Base-by-base conservation (phyloP, 1,140 invertebrate genomes). In the Drosophila carrolli region DNA sequence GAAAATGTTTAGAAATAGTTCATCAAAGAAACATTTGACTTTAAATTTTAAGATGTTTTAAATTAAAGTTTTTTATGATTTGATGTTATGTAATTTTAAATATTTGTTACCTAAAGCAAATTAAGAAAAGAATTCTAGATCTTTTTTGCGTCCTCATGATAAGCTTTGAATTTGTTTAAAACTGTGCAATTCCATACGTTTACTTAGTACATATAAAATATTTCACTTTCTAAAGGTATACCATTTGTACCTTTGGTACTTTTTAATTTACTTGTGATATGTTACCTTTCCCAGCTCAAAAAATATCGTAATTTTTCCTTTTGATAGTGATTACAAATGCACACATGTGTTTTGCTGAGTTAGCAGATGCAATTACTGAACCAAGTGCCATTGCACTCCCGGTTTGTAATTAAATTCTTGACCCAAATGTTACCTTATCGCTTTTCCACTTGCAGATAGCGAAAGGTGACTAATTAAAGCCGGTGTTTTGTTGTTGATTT, bases 391-490 rank as follows among this genome's bases (percentile, higher is more conserved):
- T 29, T 63, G 73, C 59, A 66, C 65, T 73, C 63, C 43, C 48
- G 59, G 47, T 41, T 38, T 40, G 48, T 82, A 59, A 59, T 78
- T 75, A 56, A 75, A 71, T 62, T 78, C 75, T 78, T 85, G 81
- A 85, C 81, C 81, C 56, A 81, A 74, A 74, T 86, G 67, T 71
- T 11, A 13, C 11, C 67, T 71, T 71, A 71, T 71, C 67, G 40
- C n/a, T 0, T 47, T 41, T 50, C 43, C 27, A 71, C 63, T 71
- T 70, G 16, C 65, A 70, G 67, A 71, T 71, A 71, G 19, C 13
- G 7, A 29, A 41, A 58, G 55, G 48, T 66, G 57, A 78, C 57
- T 67, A 78, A 74, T 67, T 77, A 59, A 19, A 62, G 19, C 44
- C n/a, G 9, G 7, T 19, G 37, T 50, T 35, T 58, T 37, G 37